Evolutionary conservation across 2,113 vertebrate species (phyloP).

Genomic region (Merops nubicus): DNA sequence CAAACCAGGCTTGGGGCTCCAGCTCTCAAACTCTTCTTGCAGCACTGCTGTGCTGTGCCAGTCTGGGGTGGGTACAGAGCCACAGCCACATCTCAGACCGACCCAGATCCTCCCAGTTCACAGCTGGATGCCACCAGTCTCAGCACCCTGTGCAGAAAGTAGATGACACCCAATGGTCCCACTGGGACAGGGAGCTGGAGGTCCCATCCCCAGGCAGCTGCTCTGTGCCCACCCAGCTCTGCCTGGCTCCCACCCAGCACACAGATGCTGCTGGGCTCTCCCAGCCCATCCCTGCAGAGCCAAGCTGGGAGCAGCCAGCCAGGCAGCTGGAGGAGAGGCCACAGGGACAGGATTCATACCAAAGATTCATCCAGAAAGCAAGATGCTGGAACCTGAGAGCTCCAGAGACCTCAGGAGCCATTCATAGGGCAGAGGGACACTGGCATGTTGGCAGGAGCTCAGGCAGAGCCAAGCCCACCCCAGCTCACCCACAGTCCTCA

Average conservation of each 20-base stretch:
- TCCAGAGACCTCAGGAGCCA: not conserved
- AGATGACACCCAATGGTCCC: accelerated
- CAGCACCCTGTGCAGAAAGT: not conserved
- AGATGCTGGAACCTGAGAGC: accelerated
- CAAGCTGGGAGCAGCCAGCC: not conserved
- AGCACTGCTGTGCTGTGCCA: not conserved
- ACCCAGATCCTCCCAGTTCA: accelerated
- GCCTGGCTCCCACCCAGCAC: not conserved
- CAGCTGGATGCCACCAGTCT: accelerated
- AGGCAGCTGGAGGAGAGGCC: not conserved
- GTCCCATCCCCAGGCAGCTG: accelerated
- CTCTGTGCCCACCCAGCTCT: accelerated
- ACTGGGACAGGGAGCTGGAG: accelerated
- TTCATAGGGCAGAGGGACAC: not conserved
- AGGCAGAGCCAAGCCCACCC: too few relatives aligned
- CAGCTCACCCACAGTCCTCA: not conserved
- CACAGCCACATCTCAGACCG: accelerated
- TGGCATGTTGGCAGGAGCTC: not conserved
- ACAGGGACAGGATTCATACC: accelerated
- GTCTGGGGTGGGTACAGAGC: accelerated
- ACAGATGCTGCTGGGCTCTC: accelerated
- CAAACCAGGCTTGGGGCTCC: not conserved
- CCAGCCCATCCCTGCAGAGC: accelerated
- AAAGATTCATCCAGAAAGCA: accelerated
- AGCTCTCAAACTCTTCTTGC: not conserved